Evolutionary conservation across 2,797 vertebrate genomes (phyloP).

Genomic region (Oryzias sinensis): DNA sequence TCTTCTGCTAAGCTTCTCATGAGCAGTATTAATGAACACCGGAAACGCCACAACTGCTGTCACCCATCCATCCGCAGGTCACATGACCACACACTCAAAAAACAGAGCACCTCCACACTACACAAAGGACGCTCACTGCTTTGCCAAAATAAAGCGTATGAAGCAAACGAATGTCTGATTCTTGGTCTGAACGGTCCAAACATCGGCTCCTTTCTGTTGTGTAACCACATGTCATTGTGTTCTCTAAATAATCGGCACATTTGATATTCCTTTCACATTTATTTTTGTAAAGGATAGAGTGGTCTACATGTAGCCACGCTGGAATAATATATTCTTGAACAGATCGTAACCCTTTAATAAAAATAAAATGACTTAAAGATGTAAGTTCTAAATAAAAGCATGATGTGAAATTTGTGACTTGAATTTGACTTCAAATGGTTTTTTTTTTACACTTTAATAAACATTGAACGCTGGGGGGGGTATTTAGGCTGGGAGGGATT

Average conservation of each 20-base stretch:
- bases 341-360: too few relatives aligned
- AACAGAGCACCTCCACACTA: conserved; percentile 40
- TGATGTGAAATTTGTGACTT: conserved; percentile 52
- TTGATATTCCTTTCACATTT: too few relatives aligned
- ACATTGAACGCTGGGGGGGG: too few relatives aligned
- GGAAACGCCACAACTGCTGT: conserved; percentile 19
- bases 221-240: too few relatives aligned
- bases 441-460: not conserved
- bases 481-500: too few relatives aligned
- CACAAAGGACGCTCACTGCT: conserved; percentile 77
- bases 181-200: conserved; percentile 11
- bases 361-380: conserved; percentile 6
- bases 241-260: too few relatives aligned
- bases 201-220: too few relatives aligned
- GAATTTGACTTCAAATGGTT: conserved; percentile 1
- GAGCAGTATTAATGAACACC: conserved; percentile 55
- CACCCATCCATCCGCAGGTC: conserved; percentile 50
- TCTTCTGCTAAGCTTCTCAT: conserved; percentile 67
- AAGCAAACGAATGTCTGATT: conserved; percentile 74
- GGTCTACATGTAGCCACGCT: too few relatives aligned
- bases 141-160: conserved; percentile 88
- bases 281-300: too few relatives aligned
- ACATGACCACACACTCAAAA: conserved; percentile 55
- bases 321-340: too few relatives aligned
- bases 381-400: conserved; percentile 21